Base-by-base conservation (phyloP, 2,797 vertebrate genomes). In the Karalla daura region DNA sequence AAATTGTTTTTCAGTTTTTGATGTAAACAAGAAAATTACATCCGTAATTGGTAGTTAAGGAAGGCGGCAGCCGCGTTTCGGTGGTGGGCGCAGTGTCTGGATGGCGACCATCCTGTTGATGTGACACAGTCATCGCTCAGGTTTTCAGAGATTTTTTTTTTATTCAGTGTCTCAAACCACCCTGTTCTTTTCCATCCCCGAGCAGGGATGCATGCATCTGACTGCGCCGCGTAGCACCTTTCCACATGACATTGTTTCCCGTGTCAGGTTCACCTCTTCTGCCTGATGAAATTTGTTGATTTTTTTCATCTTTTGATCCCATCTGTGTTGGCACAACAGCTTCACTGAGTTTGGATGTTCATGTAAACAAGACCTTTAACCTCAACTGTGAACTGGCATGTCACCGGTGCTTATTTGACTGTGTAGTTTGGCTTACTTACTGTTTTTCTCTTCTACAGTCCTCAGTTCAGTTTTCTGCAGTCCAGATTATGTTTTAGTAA, bases 21-120 rank as follows among this genome's bases (percentile, higher is more conserved):
- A 68, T 36, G 55, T 77, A 76, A 84, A 80, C 72, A 83, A 61
- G 63, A 76, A 68, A 76, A 87, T 68, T 36, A 41, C 25, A 44
- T 4, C 33, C 24, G 41, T 60, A 35, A 79, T 61, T 35, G 37
- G 32, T 13, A 3, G 28, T 18, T 17, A 45, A 5, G 65, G 41
- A 39, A n/a, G n/a, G 27, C 1, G 25, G 49, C 25, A 11, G 30
- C 15, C 1, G 9, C 21, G 41, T 44, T 60, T 28, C 33, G n/a
- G 33, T 2, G 30, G 21, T 43, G 43, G 35, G 33, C 24, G n/a
- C 11, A 33, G 6, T 10, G 20, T 11, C 11, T 0, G 20, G 13
- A 1, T n/a, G 17, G 25, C 12, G 37, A 58, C 3, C 2, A 11
- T 47, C 40, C 51, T 21, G 25, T 6, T 23, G 13, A 3, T 10